These are phyloP conservation scores for Heterodera filipjevi DNA, from an alignment of 2,888 invertebrate species.

Conservation along the genomic window DNA sequence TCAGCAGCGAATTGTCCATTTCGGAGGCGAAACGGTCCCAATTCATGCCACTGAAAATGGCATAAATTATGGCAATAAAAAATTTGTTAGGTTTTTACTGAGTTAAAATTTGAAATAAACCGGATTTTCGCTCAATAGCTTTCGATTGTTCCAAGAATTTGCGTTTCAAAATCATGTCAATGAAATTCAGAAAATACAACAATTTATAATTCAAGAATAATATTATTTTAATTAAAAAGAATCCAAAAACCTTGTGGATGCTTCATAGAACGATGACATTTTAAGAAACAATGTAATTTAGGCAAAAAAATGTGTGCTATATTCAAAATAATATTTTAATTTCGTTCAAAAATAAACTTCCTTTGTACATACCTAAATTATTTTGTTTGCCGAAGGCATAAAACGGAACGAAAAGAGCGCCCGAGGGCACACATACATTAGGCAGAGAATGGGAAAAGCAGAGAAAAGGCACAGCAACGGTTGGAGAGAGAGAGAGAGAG, in stretches of 20 bases:
- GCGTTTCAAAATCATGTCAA: too few species aligned
- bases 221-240: background rate
- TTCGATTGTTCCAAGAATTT: too few species aligned
- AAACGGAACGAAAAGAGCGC: background rate
- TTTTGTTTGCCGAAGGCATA: background rate
- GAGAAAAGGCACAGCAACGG: background rate
- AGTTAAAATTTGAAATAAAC: too few species aligned
- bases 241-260: conserved; percentile 41
- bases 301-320: too few species aligned
- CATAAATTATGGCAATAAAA: background rate
- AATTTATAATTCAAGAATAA: too few species aligned
- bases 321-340: too few species aligned
- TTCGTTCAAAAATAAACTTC: too few species aligned
- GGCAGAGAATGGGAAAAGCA: background rate
- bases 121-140: too few species aligned
- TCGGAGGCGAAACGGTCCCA: conserved; percentile 57
- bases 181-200: too few species aligned
- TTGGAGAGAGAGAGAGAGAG: background rate
- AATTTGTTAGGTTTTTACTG: too few species aligned
- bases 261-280: conserved; percentile 47
- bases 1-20: conserved; percentile 39
- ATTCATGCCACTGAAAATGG: conserved; percentile 56
- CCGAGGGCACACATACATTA: background rate
- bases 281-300: background rate
- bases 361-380: too few species aligned